Evolutionary conservation across 2,797 vertebrate genomes (phyloP), one percentile per base, ranked within the genome.

Genomic region (Megalops cyprinoides): DNA sequence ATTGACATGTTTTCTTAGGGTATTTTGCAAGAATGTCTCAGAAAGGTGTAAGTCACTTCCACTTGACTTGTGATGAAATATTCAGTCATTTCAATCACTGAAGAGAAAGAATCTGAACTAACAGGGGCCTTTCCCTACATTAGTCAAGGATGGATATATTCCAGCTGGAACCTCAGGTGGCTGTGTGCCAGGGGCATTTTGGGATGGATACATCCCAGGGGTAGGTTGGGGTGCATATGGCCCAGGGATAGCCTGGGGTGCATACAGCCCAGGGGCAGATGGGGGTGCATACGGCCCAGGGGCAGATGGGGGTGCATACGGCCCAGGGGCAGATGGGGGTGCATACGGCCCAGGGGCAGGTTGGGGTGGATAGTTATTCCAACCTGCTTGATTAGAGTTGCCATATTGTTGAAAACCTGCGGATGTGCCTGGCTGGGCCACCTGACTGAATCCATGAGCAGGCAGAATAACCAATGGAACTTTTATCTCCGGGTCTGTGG

Each of bases 391-490:
- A 9, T 20, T 42, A 9, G 39, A 25, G 56, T 60, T 7, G 2
- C 42, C 55, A 76, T 28, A 44, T 79, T 12, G 15, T 55, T 18
- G 9, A 31, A 53, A 42, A 48, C 12, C 56, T 14, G 9, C 7
- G 12, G n/a, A 31, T 14, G 14, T 23, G 7, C 31, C 28, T 67
- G 60, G 42, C 5, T 67, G 42, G 42, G 44, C 2, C 28, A 31
- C 5, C 18, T 15, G 62, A 1, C 37, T 23, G 44, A 44, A 69
- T 9, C 25, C 37, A 42, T 20, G n/a, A 18, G 28, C 73, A 71
- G 78, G 34, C 58, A 83, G 74, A 62, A 83, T 76, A 46, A 83
- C 44, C 15, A 80, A 51, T 7, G 62, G 74, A 14, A 83, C 48
- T 34, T 15, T 62, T 53, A 83, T 14, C 74, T 77, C 74, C 15